Conservation (phyloP, 2,888 invertebrate genomes). For the Nymphalis urticae region DNA sequence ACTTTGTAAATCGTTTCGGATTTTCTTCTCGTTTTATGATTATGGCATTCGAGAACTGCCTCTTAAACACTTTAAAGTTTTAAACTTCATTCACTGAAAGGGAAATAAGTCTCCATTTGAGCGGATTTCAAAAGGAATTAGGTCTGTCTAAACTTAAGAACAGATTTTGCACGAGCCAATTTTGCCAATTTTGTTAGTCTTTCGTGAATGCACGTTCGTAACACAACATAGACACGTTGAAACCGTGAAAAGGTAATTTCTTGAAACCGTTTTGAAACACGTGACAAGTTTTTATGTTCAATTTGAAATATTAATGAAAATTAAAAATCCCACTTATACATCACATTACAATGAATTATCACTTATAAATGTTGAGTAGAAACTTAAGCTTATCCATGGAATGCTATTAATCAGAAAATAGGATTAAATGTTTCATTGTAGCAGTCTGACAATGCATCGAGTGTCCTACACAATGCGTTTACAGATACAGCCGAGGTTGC, state of each 20-base stretch:
- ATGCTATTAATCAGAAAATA: slow-evolving; percentile 21
- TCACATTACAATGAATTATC: slow-evolving; percentile 8
- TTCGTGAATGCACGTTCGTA: slow-evolving; percentile 21
- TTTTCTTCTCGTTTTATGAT: slow-evolving; percentile 33
- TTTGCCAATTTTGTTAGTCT: slow-evolving; percentile 25
- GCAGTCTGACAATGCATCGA: slow-evolving; percentile 21
- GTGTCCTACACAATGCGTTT: slow-evolving; percentile 27
- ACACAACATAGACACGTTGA: slow-evolving; percentile 17
- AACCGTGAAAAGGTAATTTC: slow-evolving; percentile 23
- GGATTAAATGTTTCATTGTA: slow-evolving; percentile 26
- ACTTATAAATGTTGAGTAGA: slow-evolving; percentile 10
- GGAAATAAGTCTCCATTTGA: slow-evolving; percentile 32
- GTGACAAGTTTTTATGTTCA: slow-evolving; percentile 9
- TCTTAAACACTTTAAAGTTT: slow-evolving; percentile 34
- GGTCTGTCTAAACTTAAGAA: slow-evolving; percentile 21
- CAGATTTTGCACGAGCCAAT: slow-evolving; percentile 19
- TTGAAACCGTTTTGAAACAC: slow-evolving; percentile 1
- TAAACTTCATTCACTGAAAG: slow-evolving; percentile 31
- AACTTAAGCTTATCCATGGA: slow-evolving; percentile 3
- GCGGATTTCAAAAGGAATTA: slow-evolving; percentile 25
- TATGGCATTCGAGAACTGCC: slow-evolving; percentile 29
- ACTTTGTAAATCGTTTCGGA: slow-evolving; percentile 41
- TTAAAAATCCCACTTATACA: slow-evolving; percentile 5
- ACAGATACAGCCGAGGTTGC: slow-evolving; percentile 23
- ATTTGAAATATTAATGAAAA: slow-evolving; percentile 16